Percentiles rank a stretch among this genome's conserved stretches.
Conservation (phyloP, 2,888 invertebrate species). For the Caenorhabditis afra region DNA sequence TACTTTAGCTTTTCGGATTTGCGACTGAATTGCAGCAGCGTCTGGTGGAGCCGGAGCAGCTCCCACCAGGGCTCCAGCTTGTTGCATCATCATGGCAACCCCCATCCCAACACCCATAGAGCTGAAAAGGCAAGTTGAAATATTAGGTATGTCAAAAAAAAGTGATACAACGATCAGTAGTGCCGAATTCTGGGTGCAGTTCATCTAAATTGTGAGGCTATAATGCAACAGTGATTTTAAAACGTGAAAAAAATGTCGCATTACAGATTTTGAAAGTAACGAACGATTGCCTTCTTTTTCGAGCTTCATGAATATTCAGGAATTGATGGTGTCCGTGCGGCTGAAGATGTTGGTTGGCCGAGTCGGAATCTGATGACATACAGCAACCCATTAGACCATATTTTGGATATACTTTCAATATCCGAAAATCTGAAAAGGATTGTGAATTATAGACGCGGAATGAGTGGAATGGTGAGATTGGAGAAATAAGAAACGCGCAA, state of each 20-base stretch:
- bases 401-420: background rate
- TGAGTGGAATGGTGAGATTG: no score
- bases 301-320: slow-evolving; percentile 60
- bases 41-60: slow-evolving; percentile 67
- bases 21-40: slow-evolving; percentile 67
- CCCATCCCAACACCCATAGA: slow-evolving; percentile 79
- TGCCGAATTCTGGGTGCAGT: background rate
- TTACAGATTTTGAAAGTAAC: slow-evolving; percentile 55
- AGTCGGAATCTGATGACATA: slow-evolving; percentile 66
- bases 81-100: slow-evolving; percentile 79
- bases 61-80: slow-evolving; percentile 74
- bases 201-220: background rate
- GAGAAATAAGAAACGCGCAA: slow-evolving; percentile 4
- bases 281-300: slow-evolving; percentile 71
- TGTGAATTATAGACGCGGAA: no score
- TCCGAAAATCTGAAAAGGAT: background rate
- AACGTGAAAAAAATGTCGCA: slow-evolving; percentile 9
- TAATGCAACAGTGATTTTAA: slow-evolving; percentile 9
- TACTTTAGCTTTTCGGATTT: slow-evolving; percentile 77
- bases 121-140: slow-evolving; percentile 49
- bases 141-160: no score
- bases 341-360: slow-evolving; percentile 46
- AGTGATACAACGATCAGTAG: background rate
- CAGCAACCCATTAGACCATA: slow-evolving; percentile 67
- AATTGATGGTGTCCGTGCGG: slow-evolving; percentile 53